Evolutionary conservation across 2,888 invertebrate species (phyloP), one percentile per base, ranked within the genome.

Genomic region (Chironomus tentans): DNA sequence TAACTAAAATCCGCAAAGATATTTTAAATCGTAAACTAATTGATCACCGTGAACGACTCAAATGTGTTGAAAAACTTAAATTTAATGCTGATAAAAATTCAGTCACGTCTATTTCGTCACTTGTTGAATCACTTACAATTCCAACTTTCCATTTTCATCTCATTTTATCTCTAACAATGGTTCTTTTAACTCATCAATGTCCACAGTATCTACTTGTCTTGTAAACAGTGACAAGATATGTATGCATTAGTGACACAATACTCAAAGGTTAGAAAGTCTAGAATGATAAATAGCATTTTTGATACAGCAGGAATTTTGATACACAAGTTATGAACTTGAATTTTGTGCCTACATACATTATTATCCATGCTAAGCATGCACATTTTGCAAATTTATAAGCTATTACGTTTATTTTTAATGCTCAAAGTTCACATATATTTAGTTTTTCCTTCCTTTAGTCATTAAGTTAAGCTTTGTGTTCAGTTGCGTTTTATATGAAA

Each of bases 151-250:
- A 90, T 82, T 83, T 90, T 78, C 89, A 90, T 83, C 82, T 90
- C 78, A 86, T 89, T 80, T 87, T 89, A 80, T 89, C 89, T 77
- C 86, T 89, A 80, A 89, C 89, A 78, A 86, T 89, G 85, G 86
- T 90, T 82, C 85, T 90, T 70, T 86, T 89, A 81, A 88, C 88
- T 78, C 88, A 89, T 84, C 87, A 88, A 83, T 89, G 89, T 81
- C 89, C 89, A 78, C 89, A 89, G 80, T 79, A 79, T 78, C 77
- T 79, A 70, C 77, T 79, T 72, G 79, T 79, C 7, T 68, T 79
- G 13, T 79, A 79, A 79, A 73, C 69, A 10, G 38, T 38, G 10
- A 38, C 38, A 38, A 24, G 22, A 24, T 28, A 28, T 3, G 4
- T 24, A 24, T 24, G 24, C 22, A 24, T n/a, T n/a, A n/a, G n/a